phyloP scores from a whole-genome alignment of 2,113 vertebrate genomes.

The Alexandromys fortis region DNA sequence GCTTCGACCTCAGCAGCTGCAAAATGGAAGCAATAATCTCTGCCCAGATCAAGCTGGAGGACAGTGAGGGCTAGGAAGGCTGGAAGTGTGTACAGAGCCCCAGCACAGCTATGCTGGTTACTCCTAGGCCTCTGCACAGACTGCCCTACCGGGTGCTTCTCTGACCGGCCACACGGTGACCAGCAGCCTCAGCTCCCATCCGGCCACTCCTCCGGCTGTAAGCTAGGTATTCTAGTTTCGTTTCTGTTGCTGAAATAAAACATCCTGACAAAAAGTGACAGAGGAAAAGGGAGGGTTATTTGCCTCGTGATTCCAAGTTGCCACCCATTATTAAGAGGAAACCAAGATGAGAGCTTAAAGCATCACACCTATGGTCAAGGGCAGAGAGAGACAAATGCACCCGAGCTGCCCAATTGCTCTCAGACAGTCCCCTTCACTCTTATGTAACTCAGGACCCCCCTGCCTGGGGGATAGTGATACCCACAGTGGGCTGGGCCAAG shows the following conservation, averaged over 20 bases:
- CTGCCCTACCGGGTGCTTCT: background rate
- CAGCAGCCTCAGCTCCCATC: background rate
- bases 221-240: background rate
- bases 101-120: background rate
- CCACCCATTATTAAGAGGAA: background rate
- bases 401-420: background rate
- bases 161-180: background rate
- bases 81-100: fast-evolving
- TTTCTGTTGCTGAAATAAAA: background rate
- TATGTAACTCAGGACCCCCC: background rate
- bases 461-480: background rate
- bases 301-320: too few relatives aligned
- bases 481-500: background rate
- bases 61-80: background rate
- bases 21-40: background rate
- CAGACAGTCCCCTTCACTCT: background rate
- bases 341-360: background rate
- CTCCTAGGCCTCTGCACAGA: background rate
- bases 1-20: background rate
- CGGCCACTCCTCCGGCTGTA: background rate
- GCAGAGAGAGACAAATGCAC: background rate
- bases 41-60: background rate
- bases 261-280: too few relatives aligned
- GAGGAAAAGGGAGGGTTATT: background rate
- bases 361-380: background rate